These are phyloP conservation scores for Columba janthina DNA, from an alignment of 2,113 vertebrate species.

Conservation along the genomic window DNA sequence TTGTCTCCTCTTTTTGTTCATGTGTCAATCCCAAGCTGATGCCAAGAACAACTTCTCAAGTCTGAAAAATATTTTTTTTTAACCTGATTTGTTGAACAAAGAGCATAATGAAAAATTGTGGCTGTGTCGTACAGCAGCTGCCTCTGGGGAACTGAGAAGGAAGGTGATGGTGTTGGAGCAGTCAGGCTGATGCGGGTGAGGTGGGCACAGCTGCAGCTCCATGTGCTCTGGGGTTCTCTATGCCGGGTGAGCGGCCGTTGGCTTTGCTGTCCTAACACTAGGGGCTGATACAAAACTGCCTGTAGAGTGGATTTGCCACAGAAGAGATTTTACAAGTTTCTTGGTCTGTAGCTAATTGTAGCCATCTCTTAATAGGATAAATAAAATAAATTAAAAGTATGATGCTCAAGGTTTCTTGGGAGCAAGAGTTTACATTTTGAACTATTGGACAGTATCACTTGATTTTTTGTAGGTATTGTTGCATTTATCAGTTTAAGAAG, in stretches of 20 bases:
- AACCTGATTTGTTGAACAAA: neutral
- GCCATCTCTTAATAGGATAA: neutral
- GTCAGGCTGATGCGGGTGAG: too few species aligned
- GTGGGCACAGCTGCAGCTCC: too few species aligned
- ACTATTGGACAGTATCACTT: neutral
- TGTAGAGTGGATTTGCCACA: neutral
- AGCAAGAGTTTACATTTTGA: neutral
- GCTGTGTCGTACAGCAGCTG: rapidly evolving
- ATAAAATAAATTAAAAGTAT: neutral
- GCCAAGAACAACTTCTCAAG: neutral
- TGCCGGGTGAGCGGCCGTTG: rapidly evolving
- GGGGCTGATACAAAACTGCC: neutral
- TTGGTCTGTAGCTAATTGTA: neutral
- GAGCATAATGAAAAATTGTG: neutral
- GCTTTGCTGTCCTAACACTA: neutral
- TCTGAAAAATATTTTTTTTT: neutral
- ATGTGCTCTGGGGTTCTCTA: neutral
- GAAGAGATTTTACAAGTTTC: neutral
- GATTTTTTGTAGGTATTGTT: neutral
- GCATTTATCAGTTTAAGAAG: neutral
- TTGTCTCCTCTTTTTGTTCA: neutral
- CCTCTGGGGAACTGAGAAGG: neutral
- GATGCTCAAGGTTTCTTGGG: neutral
- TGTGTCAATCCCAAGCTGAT: neutral
- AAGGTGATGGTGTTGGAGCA: neutral